These are phyloP conservation scores for Percina caprodes DNA, from an alignment of 2,113 vertebrate genomes.

Conservation along the genomic window DNA sequence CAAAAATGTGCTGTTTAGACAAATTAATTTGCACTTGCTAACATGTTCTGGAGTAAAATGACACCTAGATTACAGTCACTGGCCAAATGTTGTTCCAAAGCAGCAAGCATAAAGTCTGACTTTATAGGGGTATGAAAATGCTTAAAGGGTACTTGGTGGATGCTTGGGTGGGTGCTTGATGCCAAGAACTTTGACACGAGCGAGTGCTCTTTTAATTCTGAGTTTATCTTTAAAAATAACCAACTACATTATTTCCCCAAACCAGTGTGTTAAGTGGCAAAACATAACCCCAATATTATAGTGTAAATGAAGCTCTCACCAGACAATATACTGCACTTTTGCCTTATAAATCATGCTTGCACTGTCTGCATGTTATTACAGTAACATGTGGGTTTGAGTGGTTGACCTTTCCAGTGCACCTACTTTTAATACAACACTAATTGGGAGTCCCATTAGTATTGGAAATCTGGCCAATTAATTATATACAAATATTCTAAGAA, in stretches of 20 bases:
- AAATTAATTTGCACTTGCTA: not conserved
- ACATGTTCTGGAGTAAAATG: not conserved
- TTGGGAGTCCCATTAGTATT: not conserved
- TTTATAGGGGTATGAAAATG: not conserved
- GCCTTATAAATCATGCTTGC: not conserved
- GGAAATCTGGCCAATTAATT: slow-evolving; percentile 11
- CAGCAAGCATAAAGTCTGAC: not conserved
- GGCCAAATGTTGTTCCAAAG: not conserved
- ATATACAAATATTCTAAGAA: not conserved
- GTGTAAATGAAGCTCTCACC: not conserved
- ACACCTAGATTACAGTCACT: not conserved
- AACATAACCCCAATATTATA: not conserved
- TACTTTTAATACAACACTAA: not conserved
- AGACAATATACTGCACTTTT: not conserved
- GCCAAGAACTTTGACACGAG: not conserved
- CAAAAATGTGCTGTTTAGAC: not conserved
- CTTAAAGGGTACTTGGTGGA: not conserved
- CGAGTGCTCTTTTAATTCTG: not conserved
- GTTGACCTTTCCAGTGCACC: slow-evolving; percentile 9
- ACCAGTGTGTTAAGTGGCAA: not conserved
- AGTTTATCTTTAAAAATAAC: not conserved
- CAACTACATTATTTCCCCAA: not conserved
- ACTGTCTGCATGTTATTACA: not conserved
- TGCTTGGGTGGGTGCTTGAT: not conserved
- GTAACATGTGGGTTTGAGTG: not conserved